A percentile compares a stretch with the other conserved stretches of the same genome.
Evolutionary conservation across 30 jellyfish, hydroid and myxozoan species (phyloP).

Genomic region (Calvadosia cruxmelitensis): DNA sequence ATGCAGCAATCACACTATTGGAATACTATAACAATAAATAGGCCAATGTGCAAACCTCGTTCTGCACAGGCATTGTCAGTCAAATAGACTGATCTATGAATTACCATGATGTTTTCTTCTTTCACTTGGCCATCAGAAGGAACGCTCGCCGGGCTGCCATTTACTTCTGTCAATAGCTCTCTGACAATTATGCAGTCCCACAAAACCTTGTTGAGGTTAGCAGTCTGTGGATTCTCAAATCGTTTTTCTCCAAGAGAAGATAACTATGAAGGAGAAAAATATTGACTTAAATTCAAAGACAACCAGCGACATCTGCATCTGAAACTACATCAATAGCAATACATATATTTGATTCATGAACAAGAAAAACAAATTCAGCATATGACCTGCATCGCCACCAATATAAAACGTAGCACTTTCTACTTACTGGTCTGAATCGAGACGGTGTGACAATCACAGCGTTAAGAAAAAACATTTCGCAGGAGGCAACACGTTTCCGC

Average conservation of each 20-base stretch:
- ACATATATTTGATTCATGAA: too few relatives aligned
- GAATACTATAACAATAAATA: too few relatives aligned
- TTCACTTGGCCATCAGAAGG: too few relatives aligned
- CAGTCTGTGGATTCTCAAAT: constrained; percentile 93
- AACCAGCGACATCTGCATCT: too few relatives aligned
- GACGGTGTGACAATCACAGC: constrained; percentile 85
- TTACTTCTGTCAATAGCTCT: constrained; percentile 44
- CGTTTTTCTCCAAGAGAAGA: constrained; percentile 69
- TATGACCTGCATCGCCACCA: too few relatives aligned
- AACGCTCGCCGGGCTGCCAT: constrained; percentile 7
- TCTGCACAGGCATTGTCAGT: constrained; percentile 1
- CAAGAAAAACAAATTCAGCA: too few relatives aligned
- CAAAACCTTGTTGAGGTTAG: constrained; percentile 56
- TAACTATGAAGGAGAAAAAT: constrained; percentile 16
- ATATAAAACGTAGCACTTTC: background rate
- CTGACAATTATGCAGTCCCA: constrained; percentile 48
- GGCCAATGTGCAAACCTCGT: too few relatives aligned
- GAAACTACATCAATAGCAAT: too few relatives aligned
- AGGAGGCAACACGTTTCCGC: constrained; percentile 16
- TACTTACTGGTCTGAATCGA: constrained; percentile 91
- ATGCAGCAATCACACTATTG: too few relatives aligned
- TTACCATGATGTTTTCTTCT: background rate
- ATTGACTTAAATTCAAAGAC: background rate
- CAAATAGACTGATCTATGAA: background rate
- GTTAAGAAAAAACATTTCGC: constrained; percentile 81